Evolutionary conservation across 2,797 vertebrate species (phyloP), one percentile per base, ranked within the genome.

Genomic region (Chaenodraco wilsoni): DNA sequence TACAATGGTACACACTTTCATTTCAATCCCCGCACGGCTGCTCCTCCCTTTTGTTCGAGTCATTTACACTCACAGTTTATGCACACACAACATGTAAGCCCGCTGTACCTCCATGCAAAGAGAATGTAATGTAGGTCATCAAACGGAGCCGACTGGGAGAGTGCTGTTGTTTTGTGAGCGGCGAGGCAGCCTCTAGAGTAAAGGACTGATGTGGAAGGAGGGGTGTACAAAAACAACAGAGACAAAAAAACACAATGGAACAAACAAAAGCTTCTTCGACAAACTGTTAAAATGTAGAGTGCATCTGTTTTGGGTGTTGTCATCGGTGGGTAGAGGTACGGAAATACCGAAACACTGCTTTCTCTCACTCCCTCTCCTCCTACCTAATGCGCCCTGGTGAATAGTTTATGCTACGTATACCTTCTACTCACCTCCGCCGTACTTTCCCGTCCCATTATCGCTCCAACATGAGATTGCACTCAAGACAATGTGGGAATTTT

Each of bases 391-490:
- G 86, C 91, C 84, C 88, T 60, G 78, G 92, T 94, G 91, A 95
- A 94, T 95, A 93, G 87, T 93, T 94, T 84, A 95, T 94, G 91
- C 82, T 62, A 17, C 50, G 60, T 76, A 27, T 27, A 85, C 87
- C 88, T 92, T 72, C 76, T 74, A 56, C 48, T 84, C 89, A 90
- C 84, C 89, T 91, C 84, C 70, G 82, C 87, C 72, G 72, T 89
- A 76, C 88, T 87, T 83, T 90, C 89, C 33, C 78, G 57, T 89
- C 86, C 94, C 93, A 94, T 94, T 93, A 94, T 89, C 90, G 49
- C 85, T 84, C 78, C 80, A 37, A 96, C 95, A 95, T 86, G 92
- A 91, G 86, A 92, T 91, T 94, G 94, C 95, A 95, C 95, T 96
- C 93, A 95, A 89, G 89, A 87, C 89, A 89, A 82, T 93, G 93